Conservation (phyloP, 2,888 invertebrate species). For the Metalampra italica region DNA sequence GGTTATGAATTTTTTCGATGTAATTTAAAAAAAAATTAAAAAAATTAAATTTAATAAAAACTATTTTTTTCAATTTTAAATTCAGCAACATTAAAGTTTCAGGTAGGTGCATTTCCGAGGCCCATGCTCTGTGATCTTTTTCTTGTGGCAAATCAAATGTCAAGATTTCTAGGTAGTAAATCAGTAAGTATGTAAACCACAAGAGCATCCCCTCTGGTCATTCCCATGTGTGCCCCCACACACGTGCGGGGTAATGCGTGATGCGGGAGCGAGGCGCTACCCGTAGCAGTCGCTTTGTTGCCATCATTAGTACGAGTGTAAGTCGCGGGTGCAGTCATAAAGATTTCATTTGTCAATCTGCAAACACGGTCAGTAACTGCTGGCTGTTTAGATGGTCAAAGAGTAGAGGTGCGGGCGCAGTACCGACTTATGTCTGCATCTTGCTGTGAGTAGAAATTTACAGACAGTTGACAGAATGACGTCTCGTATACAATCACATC, state of each 20-base stretch:
- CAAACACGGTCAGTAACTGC: slow-evolving; percentile 26
- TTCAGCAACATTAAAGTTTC: no score
- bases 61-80: no score
- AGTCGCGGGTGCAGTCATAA: slow-evolving; percentile 49
- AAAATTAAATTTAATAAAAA: no score
- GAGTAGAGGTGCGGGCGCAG: not conserved
- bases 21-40: no score
- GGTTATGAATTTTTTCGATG: no score
- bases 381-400: not conserved
- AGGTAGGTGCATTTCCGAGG: no score
- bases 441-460: not conserved
- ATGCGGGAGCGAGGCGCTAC: slow-evolving; percentile 1
- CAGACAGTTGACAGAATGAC: no score
- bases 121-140: no score
- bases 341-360: slow-evolving; percentile 63
- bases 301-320: slow-evolving; percentile 49
- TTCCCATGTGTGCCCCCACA: not conserved
- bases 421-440: not conserved
- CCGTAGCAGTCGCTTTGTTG: slow-evolving; percentile 34
- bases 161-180: not conserved
- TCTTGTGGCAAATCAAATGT: no score
- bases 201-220: not conserved
- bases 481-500: no score
- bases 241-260: slow-evolving; percentile 3
- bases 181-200: slow-evolving; percentile 16